Conservation (phyloP, 2,888 invertebrate species). For the Allolobophora icterica region DNA sequence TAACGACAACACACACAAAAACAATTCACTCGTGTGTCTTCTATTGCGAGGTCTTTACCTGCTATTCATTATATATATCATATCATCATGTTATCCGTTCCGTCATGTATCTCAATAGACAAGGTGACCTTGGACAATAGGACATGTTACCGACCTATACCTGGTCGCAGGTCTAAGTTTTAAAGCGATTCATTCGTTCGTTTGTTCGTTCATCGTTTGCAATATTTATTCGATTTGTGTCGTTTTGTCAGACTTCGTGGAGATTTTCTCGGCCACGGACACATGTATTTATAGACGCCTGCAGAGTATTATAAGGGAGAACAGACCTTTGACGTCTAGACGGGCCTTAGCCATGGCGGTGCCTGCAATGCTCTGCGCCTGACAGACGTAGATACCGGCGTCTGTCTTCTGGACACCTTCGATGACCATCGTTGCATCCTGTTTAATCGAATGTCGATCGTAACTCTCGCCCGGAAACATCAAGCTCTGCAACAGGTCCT, state of each 20-base stretch:
- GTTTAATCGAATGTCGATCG: slow-evolving; percentile 85
- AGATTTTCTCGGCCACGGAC: no score
- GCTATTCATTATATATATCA: not conserved
- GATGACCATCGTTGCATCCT: slow-evolving; percentile 64
- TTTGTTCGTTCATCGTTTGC: no score
- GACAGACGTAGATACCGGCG: slow-evolving; percentile 49
- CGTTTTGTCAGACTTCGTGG: no score
- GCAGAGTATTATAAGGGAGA: no score
- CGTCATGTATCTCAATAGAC: no score
- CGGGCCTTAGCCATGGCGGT: slow-evolving; percentile 56
- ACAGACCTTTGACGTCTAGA: slow-evolving; percentile 58
- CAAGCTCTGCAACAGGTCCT: slow-evolving; percentile 65
- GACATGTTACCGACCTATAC: no score
- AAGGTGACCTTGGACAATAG: no score
- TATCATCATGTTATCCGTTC: not conserved
- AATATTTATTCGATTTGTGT: no score
- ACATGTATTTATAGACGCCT: no score
- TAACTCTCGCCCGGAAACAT: slow-evolving; percentile 51
- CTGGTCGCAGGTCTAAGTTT: no score
- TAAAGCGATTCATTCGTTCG: no score
- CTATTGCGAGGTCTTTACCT: not conserved
- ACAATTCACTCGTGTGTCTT: not conserved
- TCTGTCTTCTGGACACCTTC: slow-evolving; percentile 46
- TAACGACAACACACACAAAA: slow-evolving; percentile 39
- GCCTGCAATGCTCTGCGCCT: slow-evolving; percentile 69